Evolutionary conservation across 2,113 vertebrate species (phyloP).

Genomic region (Alaudala cheleensis): DNA sequence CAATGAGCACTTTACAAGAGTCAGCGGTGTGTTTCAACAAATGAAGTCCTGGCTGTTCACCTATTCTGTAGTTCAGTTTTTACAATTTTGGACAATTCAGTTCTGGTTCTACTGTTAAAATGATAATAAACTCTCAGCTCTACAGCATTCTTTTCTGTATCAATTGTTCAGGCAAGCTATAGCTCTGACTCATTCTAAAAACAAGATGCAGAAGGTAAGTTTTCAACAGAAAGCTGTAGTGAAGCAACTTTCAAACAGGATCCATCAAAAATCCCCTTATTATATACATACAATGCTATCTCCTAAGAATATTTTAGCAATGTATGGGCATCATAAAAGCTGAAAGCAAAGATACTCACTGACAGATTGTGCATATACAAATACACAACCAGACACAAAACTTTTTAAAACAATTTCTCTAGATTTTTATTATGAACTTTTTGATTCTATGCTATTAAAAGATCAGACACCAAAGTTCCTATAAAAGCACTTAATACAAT

Average conservation of each 20-base stretch:
- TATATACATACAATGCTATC: neutral
- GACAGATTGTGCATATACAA: neutral
- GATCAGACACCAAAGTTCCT: neutral
- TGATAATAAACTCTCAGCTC: neutral
- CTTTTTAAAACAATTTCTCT: neutral
- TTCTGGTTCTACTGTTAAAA: neutral
- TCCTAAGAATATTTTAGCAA: neutral
- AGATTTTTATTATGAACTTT: neutral
- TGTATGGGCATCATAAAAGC: neutral
- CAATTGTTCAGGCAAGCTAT: neutral
- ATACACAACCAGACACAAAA: neutral
- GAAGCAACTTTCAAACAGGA: neutral
- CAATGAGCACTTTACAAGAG: neutral
- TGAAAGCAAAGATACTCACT: neutral
- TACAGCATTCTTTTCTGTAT: neutral
- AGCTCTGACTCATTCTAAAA: neutral
- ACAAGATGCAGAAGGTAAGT: neutral
- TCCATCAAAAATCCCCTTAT: neutral
- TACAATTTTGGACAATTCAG: neutral
- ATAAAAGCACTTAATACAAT: neutral
- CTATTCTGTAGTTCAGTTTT: neutral
- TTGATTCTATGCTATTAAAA: neutral
- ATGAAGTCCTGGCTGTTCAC: neutral
- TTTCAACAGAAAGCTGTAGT: neutral
- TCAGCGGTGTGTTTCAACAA: neutral